Evolutionary conservation across 1,140 invertebrate genomes (phyloP), one percentile per base, ranked within the genome.

Genomic region (Ips nitidus): DNA sequence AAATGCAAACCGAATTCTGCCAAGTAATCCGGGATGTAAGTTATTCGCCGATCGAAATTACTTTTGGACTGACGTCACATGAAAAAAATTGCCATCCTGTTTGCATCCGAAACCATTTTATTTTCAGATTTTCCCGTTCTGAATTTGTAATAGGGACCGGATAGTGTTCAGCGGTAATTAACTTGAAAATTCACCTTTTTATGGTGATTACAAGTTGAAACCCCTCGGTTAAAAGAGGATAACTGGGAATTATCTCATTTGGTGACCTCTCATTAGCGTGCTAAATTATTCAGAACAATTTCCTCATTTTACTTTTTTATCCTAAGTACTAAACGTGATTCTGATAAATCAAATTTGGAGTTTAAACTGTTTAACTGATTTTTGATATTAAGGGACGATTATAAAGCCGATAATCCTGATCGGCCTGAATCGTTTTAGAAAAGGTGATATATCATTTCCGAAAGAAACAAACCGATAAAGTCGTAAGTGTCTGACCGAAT

Each of bases 1-100:
- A 56, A 58, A 62, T 69, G 66, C 58, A 62, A 57, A 62, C n/a
- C 41, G 52, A 69, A 53, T 62, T 60, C 55, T 61, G 47, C 57
- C 41, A 36, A 45, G 59, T 61, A 60, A 61, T 61, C 57, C 42
- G 50, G 22, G 39, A 58, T 52, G 66, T 53, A 55, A 61, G 55
- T 68, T 67, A 59, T 58, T 58, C 61, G 47, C 7, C 8, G 47
- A 64, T 64, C 52, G 52, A 64, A 52, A 53, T 64, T 61, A 61
- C 59, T 1, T 22, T 37, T 22, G 43, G 22, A 22, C 22, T 22
- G 22, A 22, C 22, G 22, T 22, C 22, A 22, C 22, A 22, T 22
- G 22, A 22, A 22, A 22, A 50, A 50, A 50, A 50, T 50, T 50
- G 45, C 22, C 45, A 6, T 22, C 22, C 45, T 50, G 7, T 50